phyloP scores from a whole-genome alignment of 2,888 invertebrate species.

The Eilema griseolum region DNA sequence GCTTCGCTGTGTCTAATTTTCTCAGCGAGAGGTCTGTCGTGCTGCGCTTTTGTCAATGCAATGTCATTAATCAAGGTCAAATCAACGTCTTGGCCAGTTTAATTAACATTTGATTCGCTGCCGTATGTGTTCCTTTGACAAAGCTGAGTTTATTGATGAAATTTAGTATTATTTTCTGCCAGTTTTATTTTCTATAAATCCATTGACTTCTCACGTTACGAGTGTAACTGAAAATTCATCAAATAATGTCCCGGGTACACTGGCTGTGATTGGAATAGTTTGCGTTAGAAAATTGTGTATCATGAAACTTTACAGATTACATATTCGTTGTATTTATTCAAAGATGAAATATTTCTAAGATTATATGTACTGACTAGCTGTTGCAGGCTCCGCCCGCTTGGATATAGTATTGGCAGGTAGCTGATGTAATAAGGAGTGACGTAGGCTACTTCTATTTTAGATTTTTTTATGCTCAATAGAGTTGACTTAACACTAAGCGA shows the following conservation, averaged over 20 bases:
- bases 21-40: slow-evolving; percentile 73
- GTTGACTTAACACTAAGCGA: too few species aligned
- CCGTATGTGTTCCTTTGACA: slow-evolving; percentile 41
- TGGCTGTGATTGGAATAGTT: not conserved
- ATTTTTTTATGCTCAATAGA: too few species aligned
- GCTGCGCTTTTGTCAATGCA: slow-evolving; percentile 78
- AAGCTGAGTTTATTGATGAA: slow-evolving; percentile 29
- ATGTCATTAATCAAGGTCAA: slow-evolving; percentile 80
- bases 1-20: slow-evolving; percentile 71
- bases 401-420: too few species aligned
- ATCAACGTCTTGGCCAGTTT: slow-evolving; percentile 65
- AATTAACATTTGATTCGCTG: slow-evolving; percentile 71
- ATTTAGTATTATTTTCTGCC: not conserved
- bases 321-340: too few species aligned
- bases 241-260: not conserved
- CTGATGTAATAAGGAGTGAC: too few species aligned
- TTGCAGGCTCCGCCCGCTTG: too few species aligned
- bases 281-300: not conserved
- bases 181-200: not conserved
- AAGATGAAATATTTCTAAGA: too few species aligned
- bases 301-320: too few species aligned
- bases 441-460: too few species aligned
- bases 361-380: too few species aligned
- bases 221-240: not conserved
- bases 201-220: not conserved